Conservation (phyloP, 2,113 vertebrate species). For the Barnardius zonarius region DNA sequence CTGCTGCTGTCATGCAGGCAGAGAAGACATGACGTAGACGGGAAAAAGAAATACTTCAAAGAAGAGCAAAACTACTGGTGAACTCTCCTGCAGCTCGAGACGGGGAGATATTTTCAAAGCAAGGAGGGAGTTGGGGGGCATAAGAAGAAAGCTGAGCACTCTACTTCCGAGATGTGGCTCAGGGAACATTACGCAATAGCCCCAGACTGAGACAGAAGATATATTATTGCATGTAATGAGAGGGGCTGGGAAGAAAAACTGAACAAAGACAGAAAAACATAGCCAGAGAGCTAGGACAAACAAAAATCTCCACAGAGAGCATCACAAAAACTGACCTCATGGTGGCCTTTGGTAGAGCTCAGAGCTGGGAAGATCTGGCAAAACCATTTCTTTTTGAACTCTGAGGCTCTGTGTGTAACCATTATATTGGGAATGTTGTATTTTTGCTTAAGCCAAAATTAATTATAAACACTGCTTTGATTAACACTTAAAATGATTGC, state of each 20-base stretch:
- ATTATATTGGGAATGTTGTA: background rate
- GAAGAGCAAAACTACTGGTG: background rate
- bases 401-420: background rate
- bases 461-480: background rate
- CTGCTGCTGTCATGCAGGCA: background rate
- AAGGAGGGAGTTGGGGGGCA: accelerated
- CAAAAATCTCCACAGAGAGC: background rate
- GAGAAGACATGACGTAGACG: background rate
- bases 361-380: background rate
- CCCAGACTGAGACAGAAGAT: background rate
- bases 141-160: background rate
- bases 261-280: background rate
- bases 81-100: background rate
- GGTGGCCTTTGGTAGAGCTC: background rate
- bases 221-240: background rate
- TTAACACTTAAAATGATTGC: background rate
- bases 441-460: background rate
- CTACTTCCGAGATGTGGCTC: background rate
- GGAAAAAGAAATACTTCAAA: background rate
- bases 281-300: background rate
- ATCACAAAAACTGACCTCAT: background rate
- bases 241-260: background rate
- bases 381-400: background rate
- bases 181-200: background rate
- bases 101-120: background rate